A percentile compares a stretch with the other conserved stretches of the same genome.
Conservation (phyloP, 2,113 vertebrate genomes). For the Chiloscyllium plagiosum region DNA sequence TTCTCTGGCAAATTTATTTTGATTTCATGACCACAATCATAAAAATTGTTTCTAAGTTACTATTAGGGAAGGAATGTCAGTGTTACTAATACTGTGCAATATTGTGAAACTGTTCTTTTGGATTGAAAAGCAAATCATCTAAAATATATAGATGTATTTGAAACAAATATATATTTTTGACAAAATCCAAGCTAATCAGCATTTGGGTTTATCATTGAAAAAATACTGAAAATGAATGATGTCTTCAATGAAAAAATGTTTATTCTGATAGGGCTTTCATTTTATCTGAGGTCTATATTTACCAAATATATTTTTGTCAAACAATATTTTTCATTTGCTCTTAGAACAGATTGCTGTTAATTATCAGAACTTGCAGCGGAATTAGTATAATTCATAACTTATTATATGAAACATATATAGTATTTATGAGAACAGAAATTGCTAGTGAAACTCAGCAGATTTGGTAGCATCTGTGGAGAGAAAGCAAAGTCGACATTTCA, state of each 20-base stretch:
- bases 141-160: neutral
- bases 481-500: too few species aligned
- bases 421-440: neutral
- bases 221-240: neutral
- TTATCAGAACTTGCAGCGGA: neutral
- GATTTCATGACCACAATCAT: neutral
- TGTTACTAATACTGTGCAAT: neutral
- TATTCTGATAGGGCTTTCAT: neutral
- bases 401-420: neutral
- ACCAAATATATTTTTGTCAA: neutral
- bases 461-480: too few species aligned
- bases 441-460: too few species aligned
- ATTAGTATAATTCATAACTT: neutral
- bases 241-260: neutral
- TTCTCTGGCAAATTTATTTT: slow-evolving; percentile 18
- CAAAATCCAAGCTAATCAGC: neutral
- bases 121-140: neutral
- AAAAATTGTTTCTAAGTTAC: neutral
- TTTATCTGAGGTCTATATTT: neutral
- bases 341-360: neutral
- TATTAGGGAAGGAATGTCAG: neutral
- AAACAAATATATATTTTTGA: neutral
- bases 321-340: neutral
- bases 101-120: neutral
- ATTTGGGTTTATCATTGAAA: neutral